Percentiles rank a stretch among this genome's conserved stretches.
These are phyloP conservation scores for Aurelia coerulea DNA, from an alignment of 30 jellyfish, hydroid and myxozoan genomes.

Conservation along the genomic window DNA sequence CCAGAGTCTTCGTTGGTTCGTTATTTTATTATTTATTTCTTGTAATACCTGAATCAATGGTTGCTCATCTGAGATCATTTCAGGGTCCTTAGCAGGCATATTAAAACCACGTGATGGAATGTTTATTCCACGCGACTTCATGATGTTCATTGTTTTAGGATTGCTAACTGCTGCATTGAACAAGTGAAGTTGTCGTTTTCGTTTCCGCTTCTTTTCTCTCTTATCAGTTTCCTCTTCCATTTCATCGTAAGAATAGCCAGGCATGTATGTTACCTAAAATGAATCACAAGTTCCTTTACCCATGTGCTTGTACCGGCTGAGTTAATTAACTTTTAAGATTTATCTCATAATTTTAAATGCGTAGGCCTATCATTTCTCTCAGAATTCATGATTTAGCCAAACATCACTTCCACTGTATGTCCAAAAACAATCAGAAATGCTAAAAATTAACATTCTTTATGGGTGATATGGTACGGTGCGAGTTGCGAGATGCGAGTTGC, in stretches of 20 bases:
- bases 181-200: slow-evolving; percentile 36
- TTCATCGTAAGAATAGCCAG: slow-evolving; percentile 61
- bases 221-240: slow-evolving; percentile 36
- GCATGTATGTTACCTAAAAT: slow-evolving; percentile 50
- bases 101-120: slow-evolving; percentile 5
- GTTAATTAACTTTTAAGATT: too few species aligned
- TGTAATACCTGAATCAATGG: slow-evolving; percentile 62
- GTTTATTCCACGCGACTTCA: slow-evolving; percentile 10
- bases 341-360: too few species aligned
- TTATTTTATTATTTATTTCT: slow-evolving; percentile 63
- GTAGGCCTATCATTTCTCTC: too few species aligned
- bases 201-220: slow-evolving; percentile 45
- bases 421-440: too few species aligned
- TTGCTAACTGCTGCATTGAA: slow-evolving; percentile 16
- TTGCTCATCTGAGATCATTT: slow-evolving; percentile 20
- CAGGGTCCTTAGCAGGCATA: slow-evolving; percentile 32
- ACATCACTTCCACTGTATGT: too few species aligned
- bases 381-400: too few species aligned
- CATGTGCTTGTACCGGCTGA: too few species aligned
- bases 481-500: too few species aligned
- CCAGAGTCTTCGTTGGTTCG: slow-evolving; percentile 66
- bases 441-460: too few species aligned
- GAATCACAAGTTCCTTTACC: too few species aligned
- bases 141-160: background rate
- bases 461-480: too few species aligned